Evolutionary conservation across 2,888 invertebrate species (phyloP).

Genomic region (Andrena marginata): DNA sequence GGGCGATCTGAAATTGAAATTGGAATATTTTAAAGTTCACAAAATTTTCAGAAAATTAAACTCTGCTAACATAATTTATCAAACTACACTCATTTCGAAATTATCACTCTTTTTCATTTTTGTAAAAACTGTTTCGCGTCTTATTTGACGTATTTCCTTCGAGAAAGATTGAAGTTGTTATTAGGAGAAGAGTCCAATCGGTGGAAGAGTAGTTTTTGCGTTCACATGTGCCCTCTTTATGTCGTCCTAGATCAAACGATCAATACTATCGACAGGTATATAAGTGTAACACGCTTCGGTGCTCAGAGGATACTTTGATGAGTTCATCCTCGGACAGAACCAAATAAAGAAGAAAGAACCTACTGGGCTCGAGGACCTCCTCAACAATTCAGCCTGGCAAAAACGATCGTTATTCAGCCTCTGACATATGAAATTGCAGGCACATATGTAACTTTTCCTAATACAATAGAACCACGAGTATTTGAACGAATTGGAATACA

Average conservation of each 20-base stretch:
- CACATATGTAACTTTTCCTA: background rate
- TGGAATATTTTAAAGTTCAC: too few relatives aligned
- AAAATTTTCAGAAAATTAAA: too few relatives aligned
- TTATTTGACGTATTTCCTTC: background rate
- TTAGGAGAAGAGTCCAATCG: conserved; percentile 2
- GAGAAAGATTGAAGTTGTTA: background rate
- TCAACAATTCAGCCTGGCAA: background rate
- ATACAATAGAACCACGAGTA: background rate
- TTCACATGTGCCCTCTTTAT: conserved; percentile 32
- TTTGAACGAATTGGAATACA: background rate
- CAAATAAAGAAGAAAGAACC: background rate
- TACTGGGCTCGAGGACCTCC: background rate
- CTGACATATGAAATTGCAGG: background rate
- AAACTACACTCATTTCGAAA: too few relatives aligned
- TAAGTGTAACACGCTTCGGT: conserved; percentile 11
- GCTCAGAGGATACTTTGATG: background rate
- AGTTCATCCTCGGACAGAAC: conserved; percentile 6
- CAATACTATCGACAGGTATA: conserved; percentile 22
- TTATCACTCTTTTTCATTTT: too few relatives aligned
- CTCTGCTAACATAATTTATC: too few relatives aligned
- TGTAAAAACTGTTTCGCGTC: too few relatives aligned
- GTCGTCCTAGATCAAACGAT: conserved; percentile 39
- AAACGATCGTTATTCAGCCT: background rate
- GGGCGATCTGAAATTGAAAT: too few relatives aligned
- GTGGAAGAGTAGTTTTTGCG: conserved; percentile 22